Evolutionary conservation across 2,888 invertebrate species (phyloP).

Genomic region (Tupiocoris notatus): DNA sequence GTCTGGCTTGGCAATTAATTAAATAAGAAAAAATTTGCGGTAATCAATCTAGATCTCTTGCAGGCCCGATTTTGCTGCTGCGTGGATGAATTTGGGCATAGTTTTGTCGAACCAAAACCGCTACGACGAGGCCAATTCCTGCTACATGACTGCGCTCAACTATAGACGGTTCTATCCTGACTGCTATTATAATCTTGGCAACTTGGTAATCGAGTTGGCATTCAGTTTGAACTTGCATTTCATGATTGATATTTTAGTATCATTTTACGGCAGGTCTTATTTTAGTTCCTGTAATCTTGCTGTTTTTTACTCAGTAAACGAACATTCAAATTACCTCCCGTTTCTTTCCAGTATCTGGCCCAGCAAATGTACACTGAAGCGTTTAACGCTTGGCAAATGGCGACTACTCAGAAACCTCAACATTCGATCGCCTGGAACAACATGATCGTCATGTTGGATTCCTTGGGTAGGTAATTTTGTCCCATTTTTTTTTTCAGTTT

Average conservation of each 20-base stretch:
- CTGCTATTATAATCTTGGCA: constrained; percentile 92
- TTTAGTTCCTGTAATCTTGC: too few relatives aligned
- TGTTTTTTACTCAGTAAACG: too few relatives aligned
- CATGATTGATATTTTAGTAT: too few relatives aligned
- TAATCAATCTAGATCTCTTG: too few relatives aligned
- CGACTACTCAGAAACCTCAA: constrained; percentile 71
- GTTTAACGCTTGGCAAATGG: constrained; percentile 75
- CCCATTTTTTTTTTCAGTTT: too few relatives aligned
- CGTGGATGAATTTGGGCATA: constrained; percentile 98
- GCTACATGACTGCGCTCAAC: constrained; percentile 76
- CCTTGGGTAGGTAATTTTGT: constrained; percentile 50
- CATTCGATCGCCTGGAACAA: constrained; percentile 92
- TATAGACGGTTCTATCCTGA: constrained; percentile 82
- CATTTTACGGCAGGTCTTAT: too few relatives aligned
- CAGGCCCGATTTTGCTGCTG: constrained; percentile 85
- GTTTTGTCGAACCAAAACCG: constrained; percentile 74
- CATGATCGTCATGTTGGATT: constrained; percentile 67
- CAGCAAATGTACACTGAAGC: constrained; percentile 72
- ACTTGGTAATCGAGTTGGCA: constrained; percentile 83
- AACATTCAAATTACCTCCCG: constrained; percentile 3
- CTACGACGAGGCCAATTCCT: constrained; percentile 68
- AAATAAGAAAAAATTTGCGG: too few relatives aligned
- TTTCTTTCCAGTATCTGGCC: constrained; percentile 70
- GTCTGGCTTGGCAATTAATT: too few relatives aligned
- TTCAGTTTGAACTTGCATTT: too few relatives aligned